Percentiles rank a stretch among this genome's conserved stretches.
These are phyloP conservation scores for Platyura marginata DNA, from an alignment of 1,140 invertebrate genomes.

Conservation along the genomic window DNA sequence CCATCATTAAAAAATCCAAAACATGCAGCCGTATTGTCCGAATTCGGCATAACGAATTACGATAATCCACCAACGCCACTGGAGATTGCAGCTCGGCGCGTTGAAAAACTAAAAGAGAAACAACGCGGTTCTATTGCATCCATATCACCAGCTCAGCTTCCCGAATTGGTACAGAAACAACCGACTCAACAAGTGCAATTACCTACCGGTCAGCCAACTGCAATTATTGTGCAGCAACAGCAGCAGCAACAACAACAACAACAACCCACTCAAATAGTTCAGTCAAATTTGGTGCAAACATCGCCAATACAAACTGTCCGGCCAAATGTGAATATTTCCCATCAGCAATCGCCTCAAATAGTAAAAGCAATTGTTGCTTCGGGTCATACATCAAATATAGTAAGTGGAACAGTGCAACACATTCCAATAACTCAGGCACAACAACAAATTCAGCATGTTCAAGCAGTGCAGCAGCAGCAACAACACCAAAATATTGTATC, in stretches of 20 bases:
- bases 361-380: constrained; percentile 20
- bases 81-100: constrained; percentile 65
- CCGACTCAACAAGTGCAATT: background rate
- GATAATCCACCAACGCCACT: constrained; percentile 68
- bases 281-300: constrained; percentile 2
- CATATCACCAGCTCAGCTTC: background rate
- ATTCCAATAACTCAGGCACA: constrained; percentile 4
- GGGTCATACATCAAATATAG: constrained; percentile 7
- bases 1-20: constrained; percentile 62
- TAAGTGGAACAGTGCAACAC: constrained; percentile 16
- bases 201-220: background rate
- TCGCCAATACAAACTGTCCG: background rate
- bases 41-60: constrained; percentile 62
- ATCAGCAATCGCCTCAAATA: constrained; percentile 10
- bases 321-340: background rate
- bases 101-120: constrained; percentile 48
- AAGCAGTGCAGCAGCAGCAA: constrained; percentile 6
- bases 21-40: constrained; percentile 60
- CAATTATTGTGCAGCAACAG: constrained; percentile 1
- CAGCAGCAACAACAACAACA: constrained; percentile 8
- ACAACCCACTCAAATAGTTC: background rate
- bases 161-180: constrained; percentile 2
- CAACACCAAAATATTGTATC: constrained; percentile 4
- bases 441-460: constrained; percentile 1
- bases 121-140: too few relatives aligned